Conservation (phyloP, 2,797 vertebrate genomes). For the Peromyscus aztecus region DNA sequence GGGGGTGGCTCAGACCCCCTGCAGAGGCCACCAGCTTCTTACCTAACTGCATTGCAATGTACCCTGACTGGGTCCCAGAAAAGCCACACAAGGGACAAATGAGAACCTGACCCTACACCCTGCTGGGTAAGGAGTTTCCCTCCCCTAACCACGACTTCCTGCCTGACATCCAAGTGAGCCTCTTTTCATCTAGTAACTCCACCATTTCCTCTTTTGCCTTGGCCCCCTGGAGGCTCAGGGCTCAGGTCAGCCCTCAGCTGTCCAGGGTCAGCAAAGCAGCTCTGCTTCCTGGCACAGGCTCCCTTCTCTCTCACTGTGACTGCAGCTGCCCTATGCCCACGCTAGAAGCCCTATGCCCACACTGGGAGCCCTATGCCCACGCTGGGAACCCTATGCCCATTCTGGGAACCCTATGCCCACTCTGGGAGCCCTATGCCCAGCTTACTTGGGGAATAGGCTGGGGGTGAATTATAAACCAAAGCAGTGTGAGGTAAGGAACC, state of each 20-base stretch:
- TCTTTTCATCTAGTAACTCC: neutral
- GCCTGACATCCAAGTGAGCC: neutral
- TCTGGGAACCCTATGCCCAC: neutral
- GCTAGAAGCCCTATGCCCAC: neutral
- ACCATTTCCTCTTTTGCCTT: conserved; percentile 19
- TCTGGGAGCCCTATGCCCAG: neutral
- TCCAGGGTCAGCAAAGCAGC: neutral
- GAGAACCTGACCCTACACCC: neutral
- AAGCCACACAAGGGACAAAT: neutral
- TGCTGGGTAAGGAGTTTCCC: neutral
- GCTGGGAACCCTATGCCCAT: neutral
- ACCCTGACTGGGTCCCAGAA: neutral
- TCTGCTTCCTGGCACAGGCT: neutral
- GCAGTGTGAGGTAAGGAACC: neutral
- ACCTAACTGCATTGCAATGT: neutral
- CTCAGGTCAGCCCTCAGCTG: neutral
- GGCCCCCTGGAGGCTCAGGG: conserved; percentile 42
- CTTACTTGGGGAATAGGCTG: neutral
- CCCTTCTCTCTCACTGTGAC: neutral
- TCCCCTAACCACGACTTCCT: conserved; percentile 13
- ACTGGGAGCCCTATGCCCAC: neutral
- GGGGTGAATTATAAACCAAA: neutral
- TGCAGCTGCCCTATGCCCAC: neutral
- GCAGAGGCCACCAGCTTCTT: neutral
- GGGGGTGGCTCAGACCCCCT: no score